Conservation (phyloP, 1,140 invertebrate genomes). For the Oryzaephilus surinamensis region DNA sequence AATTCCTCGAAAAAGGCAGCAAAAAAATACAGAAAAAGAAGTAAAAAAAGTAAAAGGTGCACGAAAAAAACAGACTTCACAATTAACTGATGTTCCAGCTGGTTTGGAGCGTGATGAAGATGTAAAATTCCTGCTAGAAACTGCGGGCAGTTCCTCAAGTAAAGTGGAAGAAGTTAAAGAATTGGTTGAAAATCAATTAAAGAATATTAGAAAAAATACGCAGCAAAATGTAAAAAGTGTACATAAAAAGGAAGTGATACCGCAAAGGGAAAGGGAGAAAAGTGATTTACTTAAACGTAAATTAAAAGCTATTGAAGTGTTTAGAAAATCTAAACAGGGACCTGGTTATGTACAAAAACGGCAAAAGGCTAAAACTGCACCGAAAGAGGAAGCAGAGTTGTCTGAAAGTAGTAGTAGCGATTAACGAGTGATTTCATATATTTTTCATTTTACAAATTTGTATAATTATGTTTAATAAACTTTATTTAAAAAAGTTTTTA, state of each 20-base stretch:
- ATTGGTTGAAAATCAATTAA: conserved; percentile 18
- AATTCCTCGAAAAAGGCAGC: background rate
- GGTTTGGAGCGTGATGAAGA: too few relatives aligned
- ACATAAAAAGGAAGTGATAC: conserved; percentile 51
- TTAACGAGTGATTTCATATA: conserved; percentile 2
- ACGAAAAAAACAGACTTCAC: conserved; percentile 7
- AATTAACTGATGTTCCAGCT: too few relatives aligned
- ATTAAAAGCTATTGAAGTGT: conserved; percentile 63
- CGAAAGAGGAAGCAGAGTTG: conserved; percentile 49
- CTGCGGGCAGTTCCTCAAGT: too few relatives aligned
- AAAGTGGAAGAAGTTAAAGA: too few relatives aligned
- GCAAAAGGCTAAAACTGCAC: conserved; percentile 34
- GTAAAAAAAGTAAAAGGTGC: conserved; percentile 15
- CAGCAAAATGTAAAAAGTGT: conserved; percentile 9
- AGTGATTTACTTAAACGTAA: conserved; percentile 53
- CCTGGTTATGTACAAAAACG: conserved; percentile 42
- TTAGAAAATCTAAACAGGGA: conserved; percentile 54
- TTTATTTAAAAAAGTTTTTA: background rate
- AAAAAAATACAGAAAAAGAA: conserved; percentile 12
- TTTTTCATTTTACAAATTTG: conserved; percentile 2
- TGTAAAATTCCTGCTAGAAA: too few relatives aligned
- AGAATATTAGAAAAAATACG: conserved; percentile 18
- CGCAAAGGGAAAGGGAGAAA: conserved; percentile 59
- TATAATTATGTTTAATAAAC: background rate
- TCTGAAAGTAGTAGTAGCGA: conserved; percentile 51